A percentile compares a stretch with the other conserved stretches of the same genome.
These are phyloP conservation scores for Hapalemur alaotrensis DNA, from an alignment of 2,797 vertebrate species.

Conservation along the genomic window DNA sequence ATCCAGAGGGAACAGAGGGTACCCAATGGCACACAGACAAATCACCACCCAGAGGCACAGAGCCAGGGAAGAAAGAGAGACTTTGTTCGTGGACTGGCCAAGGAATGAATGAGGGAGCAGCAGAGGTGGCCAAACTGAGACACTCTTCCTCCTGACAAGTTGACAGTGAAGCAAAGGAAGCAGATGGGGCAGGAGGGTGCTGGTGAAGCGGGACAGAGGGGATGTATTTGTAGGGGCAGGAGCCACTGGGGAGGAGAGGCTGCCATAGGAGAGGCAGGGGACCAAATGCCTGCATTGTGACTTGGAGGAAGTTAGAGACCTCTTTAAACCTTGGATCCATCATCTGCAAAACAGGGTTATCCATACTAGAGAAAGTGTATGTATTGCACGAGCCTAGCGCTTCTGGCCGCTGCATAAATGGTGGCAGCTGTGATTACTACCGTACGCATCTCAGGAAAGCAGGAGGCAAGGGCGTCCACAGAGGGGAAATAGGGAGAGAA, in stretches of 20 bases:
- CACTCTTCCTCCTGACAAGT: not conserved
- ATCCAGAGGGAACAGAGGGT: not conserved
- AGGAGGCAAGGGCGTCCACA: not conserved
- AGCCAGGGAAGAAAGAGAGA: not conserved
- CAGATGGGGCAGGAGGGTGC: not conserved
- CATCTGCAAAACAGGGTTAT: not conserved
- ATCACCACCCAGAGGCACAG: not conserved
- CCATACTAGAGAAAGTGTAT: accelerated
- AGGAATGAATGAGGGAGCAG: not conserved
- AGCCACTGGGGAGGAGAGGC: not conserved
- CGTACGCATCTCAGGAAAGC: slow-evolving; percentile 13
- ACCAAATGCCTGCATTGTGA: not conserved
- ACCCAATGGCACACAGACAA: not conserved
- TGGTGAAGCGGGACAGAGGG: not conserved
- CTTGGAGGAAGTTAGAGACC: not conserved
- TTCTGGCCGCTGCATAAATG: not conserved
- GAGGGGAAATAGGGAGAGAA: not conserved
- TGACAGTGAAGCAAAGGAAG: not conserved
- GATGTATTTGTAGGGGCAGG: not conserved
- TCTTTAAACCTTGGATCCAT: not conserved
- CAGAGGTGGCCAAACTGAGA: not conserved
- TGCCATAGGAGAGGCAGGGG: not conserved
- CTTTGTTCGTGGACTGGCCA: not conserved
- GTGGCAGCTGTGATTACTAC: not conserved
- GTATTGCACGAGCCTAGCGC: too few species aligned